Conservation (phyloP, 2,888 invertebrate genomes). For the Petrophora chlorosata region DNA sequence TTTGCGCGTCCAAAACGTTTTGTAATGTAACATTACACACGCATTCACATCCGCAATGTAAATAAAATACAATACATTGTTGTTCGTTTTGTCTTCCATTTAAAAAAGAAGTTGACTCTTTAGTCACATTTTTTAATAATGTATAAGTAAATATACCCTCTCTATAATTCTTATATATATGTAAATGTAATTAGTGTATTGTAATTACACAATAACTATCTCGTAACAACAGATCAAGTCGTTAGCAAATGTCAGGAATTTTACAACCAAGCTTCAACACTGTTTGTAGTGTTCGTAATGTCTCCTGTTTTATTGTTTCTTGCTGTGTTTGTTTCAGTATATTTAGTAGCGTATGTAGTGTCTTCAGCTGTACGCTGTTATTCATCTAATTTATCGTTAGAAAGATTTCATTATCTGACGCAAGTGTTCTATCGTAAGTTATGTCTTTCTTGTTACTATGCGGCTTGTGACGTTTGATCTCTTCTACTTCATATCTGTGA, state of each 20-base stretch:
- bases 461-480: background rate
- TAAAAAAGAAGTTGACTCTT: too few species aligned
- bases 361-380: constrained; percentile 12
- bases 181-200: too few species aligned
- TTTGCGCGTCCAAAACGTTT: too few species aligned
- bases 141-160: too few species aligned
- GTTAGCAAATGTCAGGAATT: constrained; percentile 6
- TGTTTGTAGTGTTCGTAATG: background rate
- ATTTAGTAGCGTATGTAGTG: background rate
- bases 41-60: too few species aligned
- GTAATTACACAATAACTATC: background rate
- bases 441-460: constrained; percentile 19
- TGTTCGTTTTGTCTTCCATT: too few species aligned
- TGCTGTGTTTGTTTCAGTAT: background rate
- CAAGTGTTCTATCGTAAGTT: constrained; percentile 4
- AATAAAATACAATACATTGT: too few species aligned
- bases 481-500: background rate
- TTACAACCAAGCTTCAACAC: background rate
- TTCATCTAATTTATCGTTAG: constrained; percentile 16
- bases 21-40: too few species aligned
- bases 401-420: constrained; percentile 10
- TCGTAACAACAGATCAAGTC: background rate
- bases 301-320: constrained; percentile 7
- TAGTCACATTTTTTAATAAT: too few species aligned
- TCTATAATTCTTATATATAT: too few species aligned